Evolutionary conservation across 2,113 vertebrate genomes (phyloP).

Genomic region (Catagonus wagneri): DNA sequence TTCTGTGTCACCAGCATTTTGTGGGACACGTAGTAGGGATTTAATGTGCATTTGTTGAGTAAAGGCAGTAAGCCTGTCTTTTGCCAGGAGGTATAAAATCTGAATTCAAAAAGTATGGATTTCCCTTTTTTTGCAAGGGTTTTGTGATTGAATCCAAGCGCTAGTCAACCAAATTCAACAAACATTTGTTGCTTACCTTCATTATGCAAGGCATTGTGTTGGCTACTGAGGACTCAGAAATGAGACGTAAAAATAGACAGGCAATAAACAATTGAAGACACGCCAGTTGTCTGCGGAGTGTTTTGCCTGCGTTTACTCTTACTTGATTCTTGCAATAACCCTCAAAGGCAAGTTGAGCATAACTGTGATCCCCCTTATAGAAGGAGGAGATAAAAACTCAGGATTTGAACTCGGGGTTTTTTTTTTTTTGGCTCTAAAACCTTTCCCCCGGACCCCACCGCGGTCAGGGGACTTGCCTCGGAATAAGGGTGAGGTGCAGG

Average conservation of each 20-base stretch:
- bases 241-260: constrained; percentile 21
- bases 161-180: constrained; percentile 77
- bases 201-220: constrained; percentile 73
- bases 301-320: not conserved
- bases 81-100: not conserved
- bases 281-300: not conserved
- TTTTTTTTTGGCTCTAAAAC: not conserved
- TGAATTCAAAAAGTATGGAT: not conserved
- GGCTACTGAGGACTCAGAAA: constrained; percentile 8
- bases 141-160: constrained; percentile 72
- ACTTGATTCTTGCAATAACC: not conserved
- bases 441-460: fast-evolving
- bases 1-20: not conserved
- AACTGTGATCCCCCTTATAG: fast-evolving
- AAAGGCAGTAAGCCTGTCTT: not conserved
- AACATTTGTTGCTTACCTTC: constrained; percentile 77
- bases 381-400: fast-evolving
- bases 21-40: not conserved
- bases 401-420: not conserved
- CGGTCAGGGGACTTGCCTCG: fast-evolving
- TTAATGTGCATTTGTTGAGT: not conserved
- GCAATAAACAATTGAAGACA: not conserved
- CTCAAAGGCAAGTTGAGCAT: not conserved
- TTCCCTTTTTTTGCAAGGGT: constrained; percentile 14
- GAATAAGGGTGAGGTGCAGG: fast-evolving